Conservation (phyloP, 2,797 vertebrate genomes). For the Tolypeutes matacus region DNA sequence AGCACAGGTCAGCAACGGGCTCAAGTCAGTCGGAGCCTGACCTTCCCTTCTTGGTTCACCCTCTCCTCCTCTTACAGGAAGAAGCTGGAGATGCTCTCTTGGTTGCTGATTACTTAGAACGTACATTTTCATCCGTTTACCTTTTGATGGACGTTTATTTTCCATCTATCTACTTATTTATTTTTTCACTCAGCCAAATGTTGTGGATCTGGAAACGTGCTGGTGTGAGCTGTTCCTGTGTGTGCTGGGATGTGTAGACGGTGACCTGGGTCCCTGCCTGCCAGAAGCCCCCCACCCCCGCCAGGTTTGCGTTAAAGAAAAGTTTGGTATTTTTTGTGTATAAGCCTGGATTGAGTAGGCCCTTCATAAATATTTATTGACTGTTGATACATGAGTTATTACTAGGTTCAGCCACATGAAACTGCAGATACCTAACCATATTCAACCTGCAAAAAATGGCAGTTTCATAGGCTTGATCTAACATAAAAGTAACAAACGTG, state of each 20-base stretch:
- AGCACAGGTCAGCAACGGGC: neutral
- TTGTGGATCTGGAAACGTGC: neutral
- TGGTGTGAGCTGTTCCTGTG: neutral
- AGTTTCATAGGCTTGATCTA: neutral
- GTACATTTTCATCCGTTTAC: neutral
- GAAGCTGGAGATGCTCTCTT: neutral
- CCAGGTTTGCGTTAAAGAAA: neutral
- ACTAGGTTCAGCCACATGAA: neutral
- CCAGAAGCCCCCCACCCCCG: neutral
- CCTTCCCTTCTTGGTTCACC: neutral
- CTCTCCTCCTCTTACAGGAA: neutral
- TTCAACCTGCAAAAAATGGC: neutral
- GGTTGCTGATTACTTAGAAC: neutral
- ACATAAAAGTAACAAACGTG: conserved; percentile 9
- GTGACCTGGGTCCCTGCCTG: neutral
- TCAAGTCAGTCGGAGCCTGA: neutral
- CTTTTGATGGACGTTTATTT: too few relatives aligned
- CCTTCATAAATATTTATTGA: neutral
- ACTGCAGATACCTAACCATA: neutral
- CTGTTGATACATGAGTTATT: neutral
- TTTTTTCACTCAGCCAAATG: neutral
- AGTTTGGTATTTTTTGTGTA: neutral
- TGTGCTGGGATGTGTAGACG: neutral
- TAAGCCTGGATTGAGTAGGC: neutral
- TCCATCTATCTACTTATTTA: neutral